A percentile compares a stretch with the other conserved stretches of the same genome.
phyloP scores from a whole-genome alignment of 1,140 invertebrate species.

The Trichonephila clavipes region DNA sequence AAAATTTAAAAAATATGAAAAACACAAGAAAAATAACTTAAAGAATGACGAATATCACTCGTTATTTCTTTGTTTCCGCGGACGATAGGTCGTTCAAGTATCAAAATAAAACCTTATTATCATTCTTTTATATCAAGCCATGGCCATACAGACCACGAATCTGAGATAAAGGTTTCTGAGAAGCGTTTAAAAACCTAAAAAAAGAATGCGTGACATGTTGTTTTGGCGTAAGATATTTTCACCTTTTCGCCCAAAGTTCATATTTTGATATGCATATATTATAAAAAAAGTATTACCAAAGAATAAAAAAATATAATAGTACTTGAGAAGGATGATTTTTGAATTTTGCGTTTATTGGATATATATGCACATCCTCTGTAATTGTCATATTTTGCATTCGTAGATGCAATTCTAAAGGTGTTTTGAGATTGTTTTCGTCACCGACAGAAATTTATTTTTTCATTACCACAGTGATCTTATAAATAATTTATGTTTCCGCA shows the following conservation, averaged over 20 bases:
- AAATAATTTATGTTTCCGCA: not conserved
- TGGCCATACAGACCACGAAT: not conserved
- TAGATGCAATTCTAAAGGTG: not conserved
- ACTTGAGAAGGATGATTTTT: not conserved
- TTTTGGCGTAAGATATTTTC: not conserved
- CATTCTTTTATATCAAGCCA: not conserved
- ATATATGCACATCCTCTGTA: not conserved
- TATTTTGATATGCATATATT: slow-evolving; percentile 7
- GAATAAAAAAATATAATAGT: not conserved
- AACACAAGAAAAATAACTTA: not conserved
- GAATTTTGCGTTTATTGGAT: not conserved
- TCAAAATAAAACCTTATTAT: slow-evolving; percentile 25
- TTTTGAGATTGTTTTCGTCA: not conserved
- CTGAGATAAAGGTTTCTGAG: not conserved
- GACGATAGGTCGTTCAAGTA: not conserved
- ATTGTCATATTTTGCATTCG: not conserved
- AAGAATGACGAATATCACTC: not conserved
- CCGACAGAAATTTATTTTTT: not conserved
- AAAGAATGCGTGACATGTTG: not conserved
- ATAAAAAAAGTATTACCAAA: not conserved
- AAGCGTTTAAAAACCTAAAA: not conserved
- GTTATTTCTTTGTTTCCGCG: not conserved
- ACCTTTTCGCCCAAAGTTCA: not conserved
- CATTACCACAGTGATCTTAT: not conserved
- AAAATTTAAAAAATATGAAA: not conserved